Evolutionary conservation across 1,140 invertebrate species (phyloP), one percentile per base, ranked within the genome.

Genomic region (Lepidurus couesii): DNA sequence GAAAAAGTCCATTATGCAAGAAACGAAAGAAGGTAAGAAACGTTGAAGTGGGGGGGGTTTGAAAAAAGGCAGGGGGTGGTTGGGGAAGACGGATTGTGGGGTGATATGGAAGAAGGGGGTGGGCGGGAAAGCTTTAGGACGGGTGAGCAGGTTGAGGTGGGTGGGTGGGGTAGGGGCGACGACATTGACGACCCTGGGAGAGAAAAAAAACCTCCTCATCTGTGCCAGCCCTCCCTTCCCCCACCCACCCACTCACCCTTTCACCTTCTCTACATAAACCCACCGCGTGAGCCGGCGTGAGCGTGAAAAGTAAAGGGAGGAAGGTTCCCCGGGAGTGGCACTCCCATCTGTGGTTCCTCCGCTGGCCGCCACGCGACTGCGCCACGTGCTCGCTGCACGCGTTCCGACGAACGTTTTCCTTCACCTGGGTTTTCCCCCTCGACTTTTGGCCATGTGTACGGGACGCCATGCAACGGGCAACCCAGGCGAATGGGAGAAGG

Each of bases 201-300:
- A 47, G 13, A 75, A 47, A 75, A n/a, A 45, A 44, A 45, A 2
- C 77, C 42, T 74, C 44, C 74, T 74, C 74, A n/a, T 6, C 77
- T 78, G 21, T 9, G 26, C 73, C 74, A 26, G 9, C 24, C 24
- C 77, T 73, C 13, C 73, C 77, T 24, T 73, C 73, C 65, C 11
- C 73, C 47, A 34, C 73, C 65, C 42, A 5, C 7, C 16, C 24
- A 34, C 53, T 21, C 77, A 76, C 42, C 10, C 42, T 7, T 10
- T 44, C 75, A 76, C 75, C 21, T 47, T 44, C 75, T 76, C 75
- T 77, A 65, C 42, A 77, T 65, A 77, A 45, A 16, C 76, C 42
- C 42, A 34, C 34, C 34, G 34, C 34, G 34, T 34, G 26, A 26
- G 26, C 26, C 10, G 43, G 44, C 75, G 44, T 53, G 44, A 45